phyloP scores from a whole-genome alignment of 2,797 vertebrate genomes.

The Sebastolobus altivelis region DNA sequence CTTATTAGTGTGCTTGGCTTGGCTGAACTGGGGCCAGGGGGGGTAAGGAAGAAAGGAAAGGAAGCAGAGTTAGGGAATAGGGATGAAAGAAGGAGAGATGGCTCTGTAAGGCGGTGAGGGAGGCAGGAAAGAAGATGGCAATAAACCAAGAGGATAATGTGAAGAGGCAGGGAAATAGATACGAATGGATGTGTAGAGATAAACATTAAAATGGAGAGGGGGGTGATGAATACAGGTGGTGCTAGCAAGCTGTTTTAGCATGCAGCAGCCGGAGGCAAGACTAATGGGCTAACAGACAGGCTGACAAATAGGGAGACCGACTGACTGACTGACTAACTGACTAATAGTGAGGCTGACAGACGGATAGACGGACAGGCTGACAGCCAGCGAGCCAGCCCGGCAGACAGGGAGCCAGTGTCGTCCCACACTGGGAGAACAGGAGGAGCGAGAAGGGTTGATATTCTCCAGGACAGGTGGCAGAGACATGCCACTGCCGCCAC shows the following conservation, averaged over 20 bases:
- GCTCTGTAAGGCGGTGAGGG: not conserved
- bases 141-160: constrained; percentile 34
- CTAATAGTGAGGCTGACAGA: constrained; percentile 67
- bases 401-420: constrained; percentile 72
- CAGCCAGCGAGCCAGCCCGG: constrained; percentile 68
- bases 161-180: constrained; percentile 19
- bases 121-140: constrained; percentile 12
- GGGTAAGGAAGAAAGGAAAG: constrained; percentile 33
- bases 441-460: constrained; percentile 75
- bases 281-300: constrained; percentile 51
- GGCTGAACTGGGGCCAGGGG: constrained; percentile 48
- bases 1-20: constrained; percentile 68
- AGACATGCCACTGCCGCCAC: constrained; percentile 79
- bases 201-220: constrained; percentile 32
- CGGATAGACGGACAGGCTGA: constrained; percentile 76
- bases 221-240: constrained; percentile 52
- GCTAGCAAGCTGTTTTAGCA: constrained; percentile 54
- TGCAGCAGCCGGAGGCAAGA: constrained; percentile 35
- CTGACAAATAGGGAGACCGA: constrained; percentile 50
- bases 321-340: constrained; percentile 53
- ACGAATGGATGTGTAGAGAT: constrained; percentile 20
- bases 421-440: constrained; percentile 77
- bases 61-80: not conserved
- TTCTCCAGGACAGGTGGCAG: constrained; percentile 83
- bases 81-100: constrained; percentile 3